phyloP scores from a whole-genome alignment of 1,140 invertebrate genomes.

The Formica exsecta region DNA sequence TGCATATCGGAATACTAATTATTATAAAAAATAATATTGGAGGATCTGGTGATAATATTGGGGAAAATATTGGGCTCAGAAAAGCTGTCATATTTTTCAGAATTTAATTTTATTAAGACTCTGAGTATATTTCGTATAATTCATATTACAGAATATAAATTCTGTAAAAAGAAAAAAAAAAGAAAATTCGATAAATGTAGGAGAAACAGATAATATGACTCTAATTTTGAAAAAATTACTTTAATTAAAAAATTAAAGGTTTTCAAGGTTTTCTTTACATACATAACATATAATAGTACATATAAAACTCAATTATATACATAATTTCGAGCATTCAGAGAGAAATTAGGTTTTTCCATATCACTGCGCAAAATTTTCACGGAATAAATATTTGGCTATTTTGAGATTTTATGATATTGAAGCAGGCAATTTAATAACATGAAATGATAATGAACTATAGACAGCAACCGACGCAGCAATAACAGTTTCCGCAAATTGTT shows the following conservation, averaged over 20 bases:
- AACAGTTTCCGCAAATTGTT: slow-evolving; percentile 50
- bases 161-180: not conserved
- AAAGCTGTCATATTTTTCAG: not conserved
- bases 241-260: not conserved
- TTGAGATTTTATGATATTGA: slow-evolving; percentile 50
- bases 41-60: too few relatives aligned
- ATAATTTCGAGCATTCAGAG: not conserved
- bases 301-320: too few relatives aligned
- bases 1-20: not conserved
- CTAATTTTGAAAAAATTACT: not conserved
- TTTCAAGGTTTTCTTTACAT: not conserved
- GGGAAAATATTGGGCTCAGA: not conserved
- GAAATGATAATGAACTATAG: slow-evolving; percentile 53
- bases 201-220: not conserved
- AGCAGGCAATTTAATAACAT: slow-evolving; percentile 56
- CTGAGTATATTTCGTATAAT: not conserved
- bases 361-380: not conserved
- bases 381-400: slow-evolving; percentile 28
- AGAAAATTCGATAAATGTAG: not conserved
- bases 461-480: slow-evolving; percentile 27
- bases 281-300: too few relatives aligned
- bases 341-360: not conserved
- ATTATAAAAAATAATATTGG: slow-evolving; percentile 18
- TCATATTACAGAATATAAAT: not conserved
- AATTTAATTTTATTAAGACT: not conserved